Percentiles rank a stretch among this genome's conserved stretches.
Conservation (phyloP, 2,888 invertebrate genomes). For the Yponomeuta malinellus region DNA sequence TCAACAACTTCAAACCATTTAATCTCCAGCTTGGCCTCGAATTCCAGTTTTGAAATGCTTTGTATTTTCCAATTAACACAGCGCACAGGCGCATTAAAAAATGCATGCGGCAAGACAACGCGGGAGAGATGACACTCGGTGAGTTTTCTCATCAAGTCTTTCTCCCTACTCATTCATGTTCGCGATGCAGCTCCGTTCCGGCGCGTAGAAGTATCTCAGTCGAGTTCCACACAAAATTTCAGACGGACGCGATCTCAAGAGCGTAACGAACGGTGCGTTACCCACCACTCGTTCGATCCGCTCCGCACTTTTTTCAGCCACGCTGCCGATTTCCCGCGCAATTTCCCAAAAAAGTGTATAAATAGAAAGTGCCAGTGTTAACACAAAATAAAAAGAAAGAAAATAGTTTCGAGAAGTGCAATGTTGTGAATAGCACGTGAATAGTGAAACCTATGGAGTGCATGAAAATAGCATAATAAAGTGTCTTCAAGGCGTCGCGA, state of each 20-base stretch:
- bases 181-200: neutral
- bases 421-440: neutral
- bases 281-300: neutral
- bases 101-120: neutral
- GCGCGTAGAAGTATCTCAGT: slow-evolving; percentile 6
- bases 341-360: neutral
- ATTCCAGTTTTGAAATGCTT: too few relatives aligned
- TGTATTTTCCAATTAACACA: too few relatives aligned
- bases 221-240: neutral
- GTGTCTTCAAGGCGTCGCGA: slow-evolving; percentile 42
- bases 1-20: too few relatives aligned
- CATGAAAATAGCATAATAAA: neutral
- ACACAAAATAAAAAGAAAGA: neutral
- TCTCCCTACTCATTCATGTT: slow-evolving; percentile 9
- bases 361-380: neutral
- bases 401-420: neutral
- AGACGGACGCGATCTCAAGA: slow-evolving; percentile 4
- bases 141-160: slow-evolving; percentile 12
- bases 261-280: too few relatives aligned
- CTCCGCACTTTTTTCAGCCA: neutral
- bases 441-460: neutral
- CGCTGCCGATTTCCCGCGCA: neutral
- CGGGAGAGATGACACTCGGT: slow-evolving; percentile 6
- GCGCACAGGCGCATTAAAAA: neutral
- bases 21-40: too few relatives aligned